Evolutionary conservation across 2,797 vertebrate genomes (phyloP), one percentile per base, ranked within the genome.

Genomic region (Petrocephalus schoutedeni): DNA sequence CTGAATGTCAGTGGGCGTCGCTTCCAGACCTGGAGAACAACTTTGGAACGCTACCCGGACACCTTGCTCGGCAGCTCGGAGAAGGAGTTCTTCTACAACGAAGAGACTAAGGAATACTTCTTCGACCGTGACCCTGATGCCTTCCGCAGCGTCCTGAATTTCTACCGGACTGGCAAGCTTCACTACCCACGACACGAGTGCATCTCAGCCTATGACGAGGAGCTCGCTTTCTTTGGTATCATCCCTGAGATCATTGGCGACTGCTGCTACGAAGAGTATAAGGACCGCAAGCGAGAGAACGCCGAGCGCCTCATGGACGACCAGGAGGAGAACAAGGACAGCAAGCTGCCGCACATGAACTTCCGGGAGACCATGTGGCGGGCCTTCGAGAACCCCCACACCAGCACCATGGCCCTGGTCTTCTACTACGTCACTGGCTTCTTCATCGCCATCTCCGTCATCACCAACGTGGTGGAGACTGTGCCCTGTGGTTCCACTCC

Each of bases 361-460:
- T 97, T 96, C 93, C 96, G 98, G 86, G 96, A 99, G 94, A 98
- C 97, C 92, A 99, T 99, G 97, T 99, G 98, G 98, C 95, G 98
- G 87, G 98, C 98, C 89, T 99, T 99, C 0, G 98, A 99, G 96
- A 99, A 99, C 94, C 98, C 98, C 4, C 98, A 99, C 95, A 99
- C 98, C 93, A 99, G 98, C 96, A 99, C 98, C 88, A 96, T 99
- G 97, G 98, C 98, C 49, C 95, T 99, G 94, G 98, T 99, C 94
- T 99, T 99, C 96, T 99, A 99, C 95, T 99, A 99, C 0, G 98
- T 99, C 93, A 99, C 98, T 0, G 98, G 98, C 85, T 99, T 99
- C 97, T 99, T 99, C 93, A 99, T 99, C 4, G 98, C 98, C 0
- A 96, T 98, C 90, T 99, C 98, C 0, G 98, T 99, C 91, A 97